Evolutionary conservation across 2,888 invertebrate genomes (phyloP), one percentile per base, ranked within the genome.

Genomic region (Caenorhabditis virilis): DNA sequence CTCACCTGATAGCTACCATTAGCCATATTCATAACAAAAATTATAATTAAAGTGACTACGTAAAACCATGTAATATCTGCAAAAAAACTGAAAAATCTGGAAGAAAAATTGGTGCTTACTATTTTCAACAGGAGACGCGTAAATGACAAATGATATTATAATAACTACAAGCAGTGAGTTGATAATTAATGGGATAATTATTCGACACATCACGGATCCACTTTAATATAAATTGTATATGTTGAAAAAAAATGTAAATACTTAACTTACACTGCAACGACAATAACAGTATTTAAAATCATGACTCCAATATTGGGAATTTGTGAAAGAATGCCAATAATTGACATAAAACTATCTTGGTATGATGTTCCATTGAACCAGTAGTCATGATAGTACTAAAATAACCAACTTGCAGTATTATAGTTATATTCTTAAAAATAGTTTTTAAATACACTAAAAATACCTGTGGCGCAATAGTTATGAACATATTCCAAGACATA

Each of bases 1-100:
- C n/a, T n/a, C n/a, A n/a, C n/a, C n/a, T n/a, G n/a, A 85, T 95
- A 98, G 78, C 98, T 90, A 38, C 95, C 97, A 86, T 92, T 91
- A 46, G 90, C 90, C 88, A 89, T 90, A 71, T 86, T 86, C 56
- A 86, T 79, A 5, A 86, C 67, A 36, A 85, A 83, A 13, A 85
- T 85, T 5, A 85, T 81, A 13, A 81, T 70, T 81, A 86, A 84
- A 7, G 86, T 86, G 0, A 86, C 73, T 50, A 79, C 75, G 69
- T 86, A 86, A 76, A 85, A 86, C 47, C 72, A 72, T 18, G 76
- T 78, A 35, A 83, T 81, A 80, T 84, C 85, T n/a, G 57, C 55
- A 41, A 48, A 13, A 15, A 9, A 23, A 13, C 25, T 27, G 13
- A 30, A 22, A 20, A n/a, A n/a, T n/a, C n/a, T n/a, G n/a, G n/a